These are phyloP conservation scores for Cassiopea xamachana DNA, from an alignment of 30 jellyfish, hydroid and myxozoan genomes.

Conservation along the genomic window DNA sequence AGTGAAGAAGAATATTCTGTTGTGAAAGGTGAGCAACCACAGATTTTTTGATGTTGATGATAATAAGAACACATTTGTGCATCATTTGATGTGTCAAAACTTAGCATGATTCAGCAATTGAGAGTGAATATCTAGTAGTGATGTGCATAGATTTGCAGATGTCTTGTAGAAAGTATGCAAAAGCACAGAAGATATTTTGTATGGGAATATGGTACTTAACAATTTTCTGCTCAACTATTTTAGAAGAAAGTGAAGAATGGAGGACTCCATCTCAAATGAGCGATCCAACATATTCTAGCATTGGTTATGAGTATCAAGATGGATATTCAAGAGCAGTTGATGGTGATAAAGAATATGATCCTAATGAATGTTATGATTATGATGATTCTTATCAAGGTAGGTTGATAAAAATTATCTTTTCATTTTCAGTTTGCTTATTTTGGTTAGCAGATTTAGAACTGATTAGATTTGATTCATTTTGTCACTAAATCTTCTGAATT, in stretches of 20 bases:
- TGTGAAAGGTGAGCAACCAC: slow-evolving; percentile 61
- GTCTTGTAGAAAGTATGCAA: too few species aligned
- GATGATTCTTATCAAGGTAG: slow-evolving; percentile 64
- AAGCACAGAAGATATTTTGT: too few species aligned
- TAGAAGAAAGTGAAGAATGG: neutral
- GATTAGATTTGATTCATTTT: neutral
- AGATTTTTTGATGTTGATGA: neutral
- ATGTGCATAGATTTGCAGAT: too few species aligned
- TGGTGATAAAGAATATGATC: slow-evolving; percentile 86
- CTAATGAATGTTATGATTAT: slow-evolving; percentile 57
- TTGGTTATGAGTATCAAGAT: neutral
- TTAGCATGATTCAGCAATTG: too few species aligned
- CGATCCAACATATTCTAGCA: slow-evolving; percentile 22
- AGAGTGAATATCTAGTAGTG: too few species aligned
- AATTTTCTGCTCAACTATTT: neutral
- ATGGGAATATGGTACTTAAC: neutral
- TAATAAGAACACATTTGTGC: too few species aligned
- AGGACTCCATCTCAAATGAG: neutral
- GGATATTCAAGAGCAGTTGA: neutral
- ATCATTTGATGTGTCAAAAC: too few species aligned
- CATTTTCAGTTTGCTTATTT: neutral
- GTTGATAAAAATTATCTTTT: neutral
- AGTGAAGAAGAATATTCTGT: slow-evolving; percentile 40
- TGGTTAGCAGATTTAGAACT: neutral
- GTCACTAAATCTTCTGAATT: neutral